Evolutionary conservation across 2,797 vertebrate genomes (phyloP), one percentile per base, ranked within the genome.

Genomic region (Eremophila alpestris): DNA sequence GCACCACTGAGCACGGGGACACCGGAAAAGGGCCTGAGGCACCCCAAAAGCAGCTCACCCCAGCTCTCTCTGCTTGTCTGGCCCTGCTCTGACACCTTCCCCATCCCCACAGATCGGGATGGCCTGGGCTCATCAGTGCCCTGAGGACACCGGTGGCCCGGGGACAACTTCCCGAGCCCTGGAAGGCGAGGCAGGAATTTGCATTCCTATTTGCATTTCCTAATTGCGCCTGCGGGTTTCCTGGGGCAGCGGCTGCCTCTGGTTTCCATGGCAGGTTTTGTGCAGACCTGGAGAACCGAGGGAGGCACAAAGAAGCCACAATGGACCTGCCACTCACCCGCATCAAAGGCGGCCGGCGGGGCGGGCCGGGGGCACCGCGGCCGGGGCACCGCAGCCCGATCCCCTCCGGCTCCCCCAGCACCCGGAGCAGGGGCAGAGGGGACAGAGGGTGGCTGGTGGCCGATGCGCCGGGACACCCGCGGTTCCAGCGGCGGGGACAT

Each of bases 211-310:
- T 95, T 95, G 96, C 96, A 89, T 96, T 87, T 94, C 95, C 95
- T 95, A 95, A 93, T 90, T 93, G 95, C 70, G 56, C 81, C 92
- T 89, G 83, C 20, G 59, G 94, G 95, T 96, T 96, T 96, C 94
- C 96, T 81, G 92, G 94, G 89, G 94, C 92, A 96, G 86, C 70
- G 69, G 74, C 95, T 4, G 88, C 23, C 86, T 82, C 54, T 5
- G 89, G 96, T 96, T 96, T 95, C 96, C 96, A 96, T 96, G 96
- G 95, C 91, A 95, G 92, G 96, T 87, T 96, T 89, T 89, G 95
- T 79, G 94, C 2, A 10, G 94, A 86, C 83, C 85, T 27, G 52
- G 36, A 93, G 93, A 85, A 89, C 55, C 36, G 48, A 93, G 71
- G 63, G 70, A 94, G 87, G 84, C 93, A 95, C 94, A 95, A 95